Evolutionary conservation across 1,140 invertebrate genomes (phyloP).

Genomic region (Alviniconcha marisindica): DNA sequence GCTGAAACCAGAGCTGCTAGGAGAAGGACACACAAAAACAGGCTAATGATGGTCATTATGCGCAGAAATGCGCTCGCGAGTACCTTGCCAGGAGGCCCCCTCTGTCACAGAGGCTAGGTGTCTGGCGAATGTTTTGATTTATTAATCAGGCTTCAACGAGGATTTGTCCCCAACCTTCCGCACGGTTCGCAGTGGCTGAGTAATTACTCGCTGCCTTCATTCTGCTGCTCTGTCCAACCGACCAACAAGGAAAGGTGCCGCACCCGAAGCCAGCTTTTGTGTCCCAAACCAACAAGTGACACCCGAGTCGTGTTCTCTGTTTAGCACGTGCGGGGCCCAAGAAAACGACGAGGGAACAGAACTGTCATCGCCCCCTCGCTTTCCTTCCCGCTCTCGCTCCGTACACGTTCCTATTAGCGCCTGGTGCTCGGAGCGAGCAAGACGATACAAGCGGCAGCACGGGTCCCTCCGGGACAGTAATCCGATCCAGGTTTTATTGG

Average conservation of each 20-base stretch:
- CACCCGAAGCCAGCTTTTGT: neutral
- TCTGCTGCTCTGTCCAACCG: neutral
- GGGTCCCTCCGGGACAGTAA: neutral
- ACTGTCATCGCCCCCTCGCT: neutral
- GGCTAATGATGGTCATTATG: conserved; percentile 17
- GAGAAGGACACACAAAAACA: neutral
- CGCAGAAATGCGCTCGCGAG: neutral
- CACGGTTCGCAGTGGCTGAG: neutral
- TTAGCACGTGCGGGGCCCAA: neutral
- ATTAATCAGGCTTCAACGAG: conserved; percentile 27
- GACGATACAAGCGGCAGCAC: neutral
- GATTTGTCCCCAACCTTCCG: conserved; percentile 5
- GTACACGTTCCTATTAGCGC: conserved; percentile 24
- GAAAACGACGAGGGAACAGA: neutral
- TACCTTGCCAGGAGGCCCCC: conserved; percentile 6
- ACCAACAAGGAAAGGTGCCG: neutral
- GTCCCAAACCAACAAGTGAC: conserved; percentile 19
- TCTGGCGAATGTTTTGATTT: conserved; percentile 13
- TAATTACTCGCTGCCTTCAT: neutral
- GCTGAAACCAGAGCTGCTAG: neutral
- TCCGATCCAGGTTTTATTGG: conserved; percentile 21
- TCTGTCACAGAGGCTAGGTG: neutral
- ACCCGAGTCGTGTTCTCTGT: neutral
- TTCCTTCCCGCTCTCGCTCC: neutral
- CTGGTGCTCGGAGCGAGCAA: neutral